Conservation (phyloP, 2,113 vertebrate species). For the Bubo blakistoni region DNA sequence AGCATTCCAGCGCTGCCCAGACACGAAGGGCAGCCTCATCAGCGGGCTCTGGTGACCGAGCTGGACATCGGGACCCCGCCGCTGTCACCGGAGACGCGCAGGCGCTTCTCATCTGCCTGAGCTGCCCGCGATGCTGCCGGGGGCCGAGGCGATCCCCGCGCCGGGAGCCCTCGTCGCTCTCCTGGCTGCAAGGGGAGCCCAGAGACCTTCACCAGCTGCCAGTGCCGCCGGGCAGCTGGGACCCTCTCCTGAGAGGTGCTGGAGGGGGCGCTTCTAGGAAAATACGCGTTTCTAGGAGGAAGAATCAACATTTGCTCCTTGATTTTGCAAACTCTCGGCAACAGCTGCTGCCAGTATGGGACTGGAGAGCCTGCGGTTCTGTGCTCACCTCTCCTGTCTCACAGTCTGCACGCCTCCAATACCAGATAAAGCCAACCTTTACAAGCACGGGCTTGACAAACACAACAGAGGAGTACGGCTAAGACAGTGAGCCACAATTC, state of each 20-base stretch:
- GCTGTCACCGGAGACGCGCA: fast-evolving
- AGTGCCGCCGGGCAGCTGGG: not conserved
- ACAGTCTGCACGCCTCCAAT: not conserved
- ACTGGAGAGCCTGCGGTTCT: not conserved
- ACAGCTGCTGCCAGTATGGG: not conserved
- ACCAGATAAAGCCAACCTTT: not conserved
- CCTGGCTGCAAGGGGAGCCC: not conserved
- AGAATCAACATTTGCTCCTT: not conserved
- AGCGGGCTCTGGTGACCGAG: not conserved
- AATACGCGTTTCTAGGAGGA: not conserved
- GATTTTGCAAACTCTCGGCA: not conserved
- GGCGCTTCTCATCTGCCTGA: not conserved
- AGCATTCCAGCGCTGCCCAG: not conserved
- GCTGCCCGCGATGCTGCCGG: not conserved
- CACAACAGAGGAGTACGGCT: not conserved
- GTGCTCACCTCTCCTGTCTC: not conserved
- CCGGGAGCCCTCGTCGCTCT: not conserved
- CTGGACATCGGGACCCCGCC: not conserved
- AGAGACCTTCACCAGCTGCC: not conserved
- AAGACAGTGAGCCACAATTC: not conserved
- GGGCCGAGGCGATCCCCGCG: fast-evolving
- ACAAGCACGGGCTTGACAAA: not conserved
- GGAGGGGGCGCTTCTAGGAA: not conserved
- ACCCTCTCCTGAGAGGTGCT: not conserved
- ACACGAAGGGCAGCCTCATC: not conserved